Percentiles rank a stretch among this genome's conserved stretches.
phyloP scores from a whole-genome alignment of 2,888 invertebrate species.

The Electrophaes corylata region DNA sequence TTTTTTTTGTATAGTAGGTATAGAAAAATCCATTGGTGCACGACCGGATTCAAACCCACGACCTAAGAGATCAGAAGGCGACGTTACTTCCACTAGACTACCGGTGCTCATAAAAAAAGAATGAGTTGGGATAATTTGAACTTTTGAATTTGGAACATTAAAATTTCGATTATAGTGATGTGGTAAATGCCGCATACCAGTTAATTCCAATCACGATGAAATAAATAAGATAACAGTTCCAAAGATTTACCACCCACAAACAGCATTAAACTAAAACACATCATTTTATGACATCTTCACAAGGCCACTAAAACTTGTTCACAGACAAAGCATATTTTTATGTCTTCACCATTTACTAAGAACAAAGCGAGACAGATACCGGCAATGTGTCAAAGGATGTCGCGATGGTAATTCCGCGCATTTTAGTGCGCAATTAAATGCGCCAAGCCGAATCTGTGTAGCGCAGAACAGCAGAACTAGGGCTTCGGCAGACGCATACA shows the following conservation, averaged over 20 bases:
- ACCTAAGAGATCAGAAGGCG: too few species aligned
- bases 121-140: too few species aligned
- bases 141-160: constrained; percentile 3
- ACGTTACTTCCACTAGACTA: too few species aligned
- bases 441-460: constrained; percentile 23
- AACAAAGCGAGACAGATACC: constrained; percentile 37
- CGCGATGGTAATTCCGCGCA: constrained; percentile 43
- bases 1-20: too few species aligned
- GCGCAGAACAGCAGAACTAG: neutral
- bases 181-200: neutral
- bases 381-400: constrained; percentile 43
- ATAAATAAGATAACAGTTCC: constrained; percentile 13
- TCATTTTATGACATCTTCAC: constrained; percentile 14
- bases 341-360: constrained; percentile 17
- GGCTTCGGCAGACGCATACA: neutral
- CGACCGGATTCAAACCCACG: too few species aligned
- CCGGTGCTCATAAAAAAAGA: too few species aligned
- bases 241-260: constrained; percentile 20
- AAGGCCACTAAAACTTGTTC: constrained; percentile 22
- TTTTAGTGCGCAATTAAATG: constrained; percentile 50
- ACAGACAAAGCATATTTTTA: constrained; percentile 28
- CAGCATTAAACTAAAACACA: constrained; percentile 16
- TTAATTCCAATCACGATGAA: neutral
- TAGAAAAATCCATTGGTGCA: too few species aligned
- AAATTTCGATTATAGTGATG: constrained; percentile 7